Percentiles rank a stretch among this genome's conserved stretches.
Evolutionary conservation across 2,113 vertebrate genomes (phyloP).

Genomic region (Hydropotes inermis): DNA sequence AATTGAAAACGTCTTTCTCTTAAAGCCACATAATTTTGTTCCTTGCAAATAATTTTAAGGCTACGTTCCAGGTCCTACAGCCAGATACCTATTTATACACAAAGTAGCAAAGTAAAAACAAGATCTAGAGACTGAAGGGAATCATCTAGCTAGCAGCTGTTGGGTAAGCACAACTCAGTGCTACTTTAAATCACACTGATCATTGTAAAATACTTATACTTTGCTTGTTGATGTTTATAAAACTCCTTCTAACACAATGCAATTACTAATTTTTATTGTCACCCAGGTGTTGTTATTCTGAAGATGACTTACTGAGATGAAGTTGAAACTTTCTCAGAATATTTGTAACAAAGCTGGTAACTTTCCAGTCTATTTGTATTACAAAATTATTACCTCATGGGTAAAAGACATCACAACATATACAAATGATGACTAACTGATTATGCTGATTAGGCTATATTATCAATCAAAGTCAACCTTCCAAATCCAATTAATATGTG

Average conservation of each 20-base stretch:
- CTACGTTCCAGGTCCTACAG: background rate
- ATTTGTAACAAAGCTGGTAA: background rate
- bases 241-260: background rate
- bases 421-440: background rate
- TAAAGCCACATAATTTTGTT: background rate
- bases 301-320: background rate
- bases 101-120: background rate
- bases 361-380: background rate
- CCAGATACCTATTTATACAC: background rate
- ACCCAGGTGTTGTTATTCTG: background rate
- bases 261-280: background rate
- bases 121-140: background rate
- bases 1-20: background rate
- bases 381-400: background rate
- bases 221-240: background rate
- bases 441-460: background rate
- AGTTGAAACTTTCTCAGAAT: background rate
- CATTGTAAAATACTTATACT: background rate
- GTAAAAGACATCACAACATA: background rate
- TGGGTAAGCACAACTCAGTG: background rate
- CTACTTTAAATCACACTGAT: background rate
- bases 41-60: constrained; percentile 18
- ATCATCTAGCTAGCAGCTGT: background rate
- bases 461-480: constrained; percentile 13
- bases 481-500: constrained; percentile 28